Evolutionary conservation across 1,140 invertebrate genomes (phyloP), one percentile per base, ranked within the genome.

Genomic region (Trichonephila clavipes): DNA sequence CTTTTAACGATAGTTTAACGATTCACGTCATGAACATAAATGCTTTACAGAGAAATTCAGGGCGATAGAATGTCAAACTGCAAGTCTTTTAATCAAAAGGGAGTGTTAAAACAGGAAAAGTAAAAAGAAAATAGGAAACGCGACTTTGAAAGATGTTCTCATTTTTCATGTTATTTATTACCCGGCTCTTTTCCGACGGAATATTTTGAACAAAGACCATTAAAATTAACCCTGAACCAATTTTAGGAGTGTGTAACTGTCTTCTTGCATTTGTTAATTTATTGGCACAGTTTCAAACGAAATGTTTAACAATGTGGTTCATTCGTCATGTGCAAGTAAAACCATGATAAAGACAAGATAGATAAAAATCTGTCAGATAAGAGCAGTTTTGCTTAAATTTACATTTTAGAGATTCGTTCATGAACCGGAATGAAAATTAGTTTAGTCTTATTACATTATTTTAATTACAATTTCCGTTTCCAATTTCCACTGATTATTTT

Each of bases 291-390:
- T 85, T 85, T 85, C 83, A 85, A 85, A 24, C 2, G 34, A 85
- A 85, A 85, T 85, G 83, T 59, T 85, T 61, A 59, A 85, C 40
- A 85, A 85, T 85, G 83, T 51, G 21, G 83, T 85, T 61, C 58
- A 85, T 85, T 85, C 72, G 58, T 85, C 40, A 61, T 59, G 14
- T 59, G 58, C 83, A n/a, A 61, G n/a, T 61, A 85, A 59, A 85
- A 28, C 83, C 83, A 28, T 85, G 61, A 59, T 77, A 40, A 77
- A 77, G 51, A 85, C 83, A 58, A 59, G 51, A 85, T 24, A 85
- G 58, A 85, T 85, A 85, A 85, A 85, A 59, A 61, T 61, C n/a
- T 85, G 83, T 85, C 83, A 85, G 58, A 85, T 85, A 85, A 77
- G 28, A 34, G 18, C 34, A 77, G 28, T 59, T 85, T 18, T 85